phyloP scores from a whole-genome alignment of 92 coral and sea anemone species.

The Phenganax subtilis region DNA sequence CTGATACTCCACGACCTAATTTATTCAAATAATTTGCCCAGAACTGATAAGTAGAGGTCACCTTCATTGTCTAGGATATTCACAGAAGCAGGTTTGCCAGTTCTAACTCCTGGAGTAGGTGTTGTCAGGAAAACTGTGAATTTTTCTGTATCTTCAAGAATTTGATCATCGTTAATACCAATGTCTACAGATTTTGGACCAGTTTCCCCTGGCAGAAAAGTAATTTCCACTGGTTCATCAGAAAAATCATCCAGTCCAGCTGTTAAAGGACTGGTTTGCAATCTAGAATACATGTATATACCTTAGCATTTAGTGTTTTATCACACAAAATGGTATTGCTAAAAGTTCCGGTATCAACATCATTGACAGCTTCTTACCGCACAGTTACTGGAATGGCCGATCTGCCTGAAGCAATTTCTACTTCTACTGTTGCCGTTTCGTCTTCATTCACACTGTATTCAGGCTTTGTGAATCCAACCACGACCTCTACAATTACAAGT shows the following conservation, averaged over 20 bases:
- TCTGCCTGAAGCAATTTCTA: neutral
- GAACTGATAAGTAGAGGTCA: neutral
- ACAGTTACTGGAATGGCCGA: neutral
- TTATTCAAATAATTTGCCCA: no score
- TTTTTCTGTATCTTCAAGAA: neutral
- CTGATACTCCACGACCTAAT: no score
- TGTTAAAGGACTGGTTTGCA: conserved; percentile 13
- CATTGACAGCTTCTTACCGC: neutral
- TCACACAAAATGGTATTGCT: no score
- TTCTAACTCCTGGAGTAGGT: conserved; percentile 6
- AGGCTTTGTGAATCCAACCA: conserved; percentile 7
- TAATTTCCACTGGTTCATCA: neutral
- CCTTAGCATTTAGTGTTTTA: neutral
- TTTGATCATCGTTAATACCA: conserved; percentile 1
- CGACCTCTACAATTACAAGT: neutral
- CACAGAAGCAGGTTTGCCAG: conserved; percentile 2
- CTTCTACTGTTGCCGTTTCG: conserved; percentile 12
- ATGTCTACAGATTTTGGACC: conserved; percentile 10
- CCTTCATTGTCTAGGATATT: conserved; percentile 7
- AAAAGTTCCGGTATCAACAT: no score
- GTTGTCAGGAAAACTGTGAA: conserved; percentile 13
- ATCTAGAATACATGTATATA: neutral
- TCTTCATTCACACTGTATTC: neutral
- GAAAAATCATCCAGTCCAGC: conserved; percentile 1
- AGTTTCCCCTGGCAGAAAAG: conserved; percentile 14